Evolutionary conservation across 2,113 vertebrate species (phyloP).

Genomic region (Aythya baeri): DNA sequence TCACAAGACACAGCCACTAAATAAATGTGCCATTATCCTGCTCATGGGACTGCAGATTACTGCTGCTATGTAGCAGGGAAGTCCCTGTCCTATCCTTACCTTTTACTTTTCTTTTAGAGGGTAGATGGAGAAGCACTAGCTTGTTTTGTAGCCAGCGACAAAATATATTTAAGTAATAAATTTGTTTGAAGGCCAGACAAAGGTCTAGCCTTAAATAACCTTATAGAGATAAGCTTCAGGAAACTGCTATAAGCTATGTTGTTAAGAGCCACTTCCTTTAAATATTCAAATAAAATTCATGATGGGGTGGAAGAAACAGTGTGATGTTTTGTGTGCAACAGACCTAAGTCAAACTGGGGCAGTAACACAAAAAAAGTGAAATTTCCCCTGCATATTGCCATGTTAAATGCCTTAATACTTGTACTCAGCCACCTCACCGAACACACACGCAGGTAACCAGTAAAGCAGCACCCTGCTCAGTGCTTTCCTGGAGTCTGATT

Average conservation of each 20-base stretch:
- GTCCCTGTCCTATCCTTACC: neutral
- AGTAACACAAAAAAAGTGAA: neutral
- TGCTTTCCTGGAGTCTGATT: neutral
- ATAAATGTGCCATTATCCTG: neutral
- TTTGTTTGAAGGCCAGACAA: conserved; percentile 28
- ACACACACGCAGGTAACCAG: neutral
- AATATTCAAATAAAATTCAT: neutral
- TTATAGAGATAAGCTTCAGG: neutral
- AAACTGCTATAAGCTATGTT: neutral
- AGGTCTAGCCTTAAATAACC: conserved; percentile 31
- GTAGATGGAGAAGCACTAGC: too few species aligned
- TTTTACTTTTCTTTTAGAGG: neutral
- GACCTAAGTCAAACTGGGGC: neutral
- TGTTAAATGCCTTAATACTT: neutral
- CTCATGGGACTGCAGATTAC: neutral
- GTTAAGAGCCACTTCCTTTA: neutral
- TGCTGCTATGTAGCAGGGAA: neutral
- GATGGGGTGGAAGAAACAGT: fast-evolving
- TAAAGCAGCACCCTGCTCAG: neutral
- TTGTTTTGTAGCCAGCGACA: neutral
- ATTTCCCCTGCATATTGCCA: neutral
- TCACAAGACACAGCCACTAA: neutral
- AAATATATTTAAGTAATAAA: neutral
- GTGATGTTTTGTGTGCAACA: too few species aligned
- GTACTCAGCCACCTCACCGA: neutral